phyloP scores from a whole-genome alignment of 2,113 vertebrate genomes.

The Passer montanus region DNA sequence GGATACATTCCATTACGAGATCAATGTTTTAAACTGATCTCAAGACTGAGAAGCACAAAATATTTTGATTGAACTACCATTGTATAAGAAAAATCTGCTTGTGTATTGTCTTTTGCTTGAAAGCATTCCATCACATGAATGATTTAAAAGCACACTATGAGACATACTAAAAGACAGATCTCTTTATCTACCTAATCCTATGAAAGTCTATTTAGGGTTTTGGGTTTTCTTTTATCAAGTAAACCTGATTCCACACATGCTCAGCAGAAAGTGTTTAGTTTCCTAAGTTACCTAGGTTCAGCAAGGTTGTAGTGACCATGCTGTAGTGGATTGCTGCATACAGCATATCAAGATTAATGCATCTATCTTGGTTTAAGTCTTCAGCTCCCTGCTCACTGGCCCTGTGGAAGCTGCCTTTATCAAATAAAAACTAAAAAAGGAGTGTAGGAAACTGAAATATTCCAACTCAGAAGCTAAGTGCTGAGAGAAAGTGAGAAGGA shows the following conservation, averaged over 20 bases:
- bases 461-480: neutral
- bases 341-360: neutral
- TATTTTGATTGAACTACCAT: neutral
- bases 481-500: neutral
- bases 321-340: neutral
- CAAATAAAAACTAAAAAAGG: neutral
- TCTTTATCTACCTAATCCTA: neutral
- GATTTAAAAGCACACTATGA: neutral
- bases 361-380: neutral
- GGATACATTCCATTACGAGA: neutral
- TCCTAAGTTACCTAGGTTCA: neutral
- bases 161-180: neutral
- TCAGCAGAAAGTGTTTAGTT: neutral
- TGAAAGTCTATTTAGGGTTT: neutral
- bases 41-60: neutral
- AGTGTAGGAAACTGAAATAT: neutral
- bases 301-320: neutral
- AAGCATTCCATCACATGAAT: neutral
- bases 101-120: neutral
- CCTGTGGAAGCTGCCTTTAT: neutral
- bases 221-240: neutral
- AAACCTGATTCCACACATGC: neutral
- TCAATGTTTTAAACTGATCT: neutral
- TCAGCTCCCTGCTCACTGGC: neutral
- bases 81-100: neutral